phyloP scores from a whole-genome alignment of 2,797 vertebrate species.

The Acrocephalus scirpaceus region DNA sequence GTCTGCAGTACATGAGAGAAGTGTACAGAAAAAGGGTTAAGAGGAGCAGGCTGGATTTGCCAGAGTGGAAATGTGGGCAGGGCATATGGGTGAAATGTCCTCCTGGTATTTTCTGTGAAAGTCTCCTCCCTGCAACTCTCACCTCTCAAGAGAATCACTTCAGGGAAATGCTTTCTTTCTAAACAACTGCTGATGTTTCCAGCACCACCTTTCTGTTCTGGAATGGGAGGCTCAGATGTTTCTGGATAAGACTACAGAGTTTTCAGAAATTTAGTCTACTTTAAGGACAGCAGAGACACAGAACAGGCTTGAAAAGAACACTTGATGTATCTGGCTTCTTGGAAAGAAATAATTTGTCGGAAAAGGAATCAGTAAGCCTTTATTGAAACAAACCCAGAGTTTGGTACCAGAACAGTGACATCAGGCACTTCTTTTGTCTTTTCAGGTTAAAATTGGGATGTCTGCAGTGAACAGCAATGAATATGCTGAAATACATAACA shows the following conservation, averaged over 20 bases:
- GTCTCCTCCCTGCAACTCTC: background rate
- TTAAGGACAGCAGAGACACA: background rate
- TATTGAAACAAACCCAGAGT: background rate
- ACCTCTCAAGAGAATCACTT: background rate
- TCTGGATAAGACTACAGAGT: background rate
- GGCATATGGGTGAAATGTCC: background rate
- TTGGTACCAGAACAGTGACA: background rate
- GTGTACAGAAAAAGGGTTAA: background rate
- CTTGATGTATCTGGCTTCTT: background rate
- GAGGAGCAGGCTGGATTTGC: background rate
- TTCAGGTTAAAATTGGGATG: background rate
- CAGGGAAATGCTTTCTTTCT: background rate
- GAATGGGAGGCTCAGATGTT: background rate
- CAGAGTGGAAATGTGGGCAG: background rate
- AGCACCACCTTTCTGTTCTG: background rate
- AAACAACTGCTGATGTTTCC: background rate
- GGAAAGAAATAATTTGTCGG: background rate
- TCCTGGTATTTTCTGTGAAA: background rate
- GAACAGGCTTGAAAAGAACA: background rate
- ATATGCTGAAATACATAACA: background rate
- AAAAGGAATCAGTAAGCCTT: background rate
- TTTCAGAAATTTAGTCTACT: background rate
- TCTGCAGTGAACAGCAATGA: background rate
- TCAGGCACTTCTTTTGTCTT: background rate
- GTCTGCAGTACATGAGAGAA: background rate